Evolutionary conservation across 2,888 invertebrate species (phyloP).

Genomic region (Notocelia uddmanniana): DNA sequence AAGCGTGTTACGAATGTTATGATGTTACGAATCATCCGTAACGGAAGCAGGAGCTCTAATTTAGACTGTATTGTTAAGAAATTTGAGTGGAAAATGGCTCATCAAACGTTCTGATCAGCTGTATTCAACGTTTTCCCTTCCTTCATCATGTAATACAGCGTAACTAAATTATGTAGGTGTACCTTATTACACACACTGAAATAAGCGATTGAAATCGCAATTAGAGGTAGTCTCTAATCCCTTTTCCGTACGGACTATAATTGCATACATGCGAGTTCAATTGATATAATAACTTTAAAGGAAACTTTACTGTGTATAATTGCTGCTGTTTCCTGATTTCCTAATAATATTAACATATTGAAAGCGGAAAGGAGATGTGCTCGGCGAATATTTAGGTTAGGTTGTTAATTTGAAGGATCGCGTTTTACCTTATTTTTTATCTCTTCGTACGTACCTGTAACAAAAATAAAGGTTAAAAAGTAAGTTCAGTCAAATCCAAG

Average conservation of each 20-base stretch:
- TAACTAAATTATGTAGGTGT: conserved; percentile 40
- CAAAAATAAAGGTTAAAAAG: conserved; percentile 23
- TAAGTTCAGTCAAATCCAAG: not conserved
- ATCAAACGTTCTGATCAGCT: conserved; percentile 22
- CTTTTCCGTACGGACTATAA: conserved; percentile 5
- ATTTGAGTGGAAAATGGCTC: conserved; percentile 11
- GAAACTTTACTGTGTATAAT: conserved; percentile 45
- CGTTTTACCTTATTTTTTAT: conserved; percentile 26
- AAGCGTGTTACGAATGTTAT: conserved; percentile 48
- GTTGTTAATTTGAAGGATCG: conserved; percentile 32
- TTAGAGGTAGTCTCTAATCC: conserved; percentile 14
- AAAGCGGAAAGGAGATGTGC: conserved; percentile 49
- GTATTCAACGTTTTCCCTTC: conserved; percentile 37
- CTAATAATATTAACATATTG: conserved; percentile 51
- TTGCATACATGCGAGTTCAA: conserved; percentile 4
- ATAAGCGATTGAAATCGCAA: conserved; percentile 8
- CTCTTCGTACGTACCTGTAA: conserved; percentile 38
- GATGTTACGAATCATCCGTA: conserved; percentile 54
- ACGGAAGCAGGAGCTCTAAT: conserved; percentile 6
- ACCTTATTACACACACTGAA: conserved; percentile 24
- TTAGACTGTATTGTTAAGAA: conserved; percentile 7
- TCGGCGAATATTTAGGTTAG: conserved; percentile 46
- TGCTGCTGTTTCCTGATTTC: conserved; percentile 63
- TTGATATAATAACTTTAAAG: conserved; percentile 31
- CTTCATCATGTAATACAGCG: conserved; percentile 42